Evolutionary conservation across 2,888 invertebrate genomes (phyloP).

Genomic region (Hirtodrosophila duncani): DNA sequence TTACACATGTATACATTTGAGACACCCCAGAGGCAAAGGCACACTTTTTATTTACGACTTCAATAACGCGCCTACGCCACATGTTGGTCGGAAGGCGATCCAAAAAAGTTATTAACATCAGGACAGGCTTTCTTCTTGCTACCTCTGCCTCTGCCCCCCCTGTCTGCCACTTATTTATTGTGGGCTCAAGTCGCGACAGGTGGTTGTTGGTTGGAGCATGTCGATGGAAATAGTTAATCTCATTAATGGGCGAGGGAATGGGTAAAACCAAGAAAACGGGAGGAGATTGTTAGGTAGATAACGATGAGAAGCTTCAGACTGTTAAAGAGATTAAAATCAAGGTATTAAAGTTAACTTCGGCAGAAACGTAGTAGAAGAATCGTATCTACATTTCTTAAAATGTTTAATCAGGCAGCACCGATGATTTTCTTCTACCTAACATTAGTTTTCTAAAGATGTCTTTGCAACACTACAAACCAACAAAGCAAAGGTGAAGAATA

Average conservation of each 20-base stretch:
- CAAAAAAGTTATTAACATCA: conserved; percentile 65
- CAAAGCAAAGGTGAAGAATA: too few species aligned
- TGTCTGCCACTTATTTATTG: conserved; percentile 58
- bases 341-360: too few species aligned
- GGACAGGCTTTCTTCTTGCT: conserved; percentile 36
- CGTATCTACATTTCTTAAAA: too few species aligned
- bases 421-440: too few species aligned
- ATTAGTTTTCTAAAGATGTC: too few species aligned
- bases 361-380: too few species aligned
- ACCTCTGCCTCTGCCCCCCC: conserved; percentile 3
- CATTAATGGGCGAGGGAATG: conserved; percentile 15
- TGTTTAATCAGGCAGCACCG: too few species aligned
- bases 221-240: conserved; percentile 15
- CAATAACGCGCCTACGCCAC: conserved; percentile 49
- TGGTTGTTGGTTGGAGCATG: conserved; percentile 46
- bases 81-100: conserved; percentile 13
- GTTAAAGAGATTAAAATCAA: too few species aligned
- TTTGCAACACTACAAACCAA: too few species aligned
- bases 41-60: conserved; percentile 68
- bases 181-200: conserved; percentile 60
- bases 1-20: conserved; percentile 50
- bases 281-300: neutral
- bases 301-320: neutral
- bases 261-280: neutral
- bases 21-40: conserved; percentile 31